Conservation (phyloP, 2,797 vertebrate genomes). For the Xiphorhynchus erythropygius region DNA sequence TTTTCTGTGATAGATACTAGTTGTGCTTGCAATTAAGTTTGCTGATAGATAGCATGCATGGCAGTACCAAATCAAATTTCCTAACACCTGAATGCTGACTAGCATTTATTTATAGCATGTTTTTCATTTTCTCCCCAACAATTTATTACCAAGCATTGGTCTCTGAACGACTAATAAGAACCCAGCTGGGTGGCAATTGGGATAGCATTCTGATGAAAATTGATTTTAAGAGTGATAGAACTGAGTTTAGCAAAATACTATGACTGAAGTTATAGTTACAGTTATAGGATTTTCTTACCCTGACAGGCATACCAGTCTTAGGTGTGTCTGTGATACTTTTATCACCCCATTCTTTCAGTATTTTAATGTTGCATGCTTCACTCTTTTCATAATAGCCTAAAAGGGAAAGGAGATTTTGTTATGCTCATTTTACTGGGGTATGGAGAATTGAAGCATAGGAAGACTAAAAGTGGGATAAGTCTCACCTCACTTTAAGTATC, state of each 20-base stretch:
- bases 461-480: background rate
- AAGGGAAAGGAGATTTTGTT: background rate
- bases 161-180: background rate
- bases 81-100: background rate
- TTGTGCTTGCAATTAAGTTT: background rate
- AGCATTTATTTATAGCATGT: background rate
- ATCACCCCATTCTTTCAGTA: background rate
- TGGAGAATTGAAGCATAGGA: background rate
- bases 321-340: background rate
- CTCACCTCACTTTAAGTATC: background rate
- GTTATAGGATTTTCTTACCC: background rate
- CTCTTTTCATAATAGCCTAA: background rate
- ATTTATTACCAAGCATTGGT: background rate
- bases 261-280: background rate
- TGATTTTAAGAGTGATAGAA: background rate
- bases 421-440: background rate
- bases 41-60: background rate
- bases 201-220: background rate
- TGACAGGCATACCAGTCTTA: background rate
- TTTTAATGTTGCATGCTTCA: background rate
- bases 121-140: constrained; percentile 2
- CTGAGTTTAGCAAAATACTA: background rate
- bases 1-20: background rate
- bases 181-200: background rate
- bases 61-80: background rate